Conservation (phyloP, 2,113 vertebrate species). For the Gobiocypris rarus region DNA sequence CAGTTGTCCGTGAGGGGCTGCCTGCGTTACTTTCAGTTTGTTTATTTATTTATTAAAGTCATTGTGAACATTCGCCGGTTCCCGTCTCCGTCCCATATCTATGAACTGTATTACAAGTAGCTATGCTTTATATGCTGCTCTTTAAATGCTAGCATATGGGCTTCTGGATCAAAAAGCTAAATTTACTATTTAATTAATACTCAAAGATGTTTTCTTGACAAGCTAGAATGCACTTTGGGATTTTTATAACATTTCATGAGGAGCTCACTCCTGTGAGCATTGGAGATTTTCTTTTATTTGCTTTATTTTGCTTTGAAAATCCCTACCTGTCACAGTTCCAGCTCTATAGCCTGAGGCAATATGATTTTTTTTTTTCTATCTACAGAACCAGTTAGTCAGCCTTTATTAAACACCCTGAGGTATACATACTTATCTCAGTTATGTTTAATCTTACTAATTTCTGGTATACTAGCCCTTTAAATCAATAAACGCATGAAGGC, state of each 20-base stretch:
- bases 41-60: no score
- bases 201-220: not conserved
- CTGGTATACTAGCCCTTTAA: slow-evolving; percentile 17
- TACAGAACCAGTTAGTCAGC: slow-evolving; percentile 14
- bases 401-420: slow-evolving; percentile 28
- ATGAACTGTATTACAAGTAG: no score
- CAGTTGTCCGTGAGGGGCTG: no score
- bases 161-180: slow-evolving; percentile 1
- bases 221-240: not conserved
- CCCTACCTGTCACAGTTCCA: slow-evolving; percentile 33
- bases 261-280: not conserved
- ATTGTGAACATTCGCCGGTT: no score
- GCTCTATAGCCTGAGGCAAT: slow-evolving; percentile 40
- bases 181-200: slow-evolving; percentile 3
- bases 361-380: slow-evolving; percentile 40
- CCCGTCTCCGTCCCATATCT: no score
- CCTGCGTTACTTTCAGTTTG: no score
- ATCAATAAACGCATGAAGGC: slow-evolving; percentile 32
- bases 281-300: slow-evolving; percentile 25
- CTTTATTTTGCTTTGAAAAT: slow-evolving; percentile 33
- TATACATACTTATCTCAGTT: slow-evolving; percentile 27
- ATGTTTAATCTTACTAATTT: slow-evolving; percentile 7
- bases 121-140: not conserved
- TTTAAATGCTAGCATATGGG: not conserved
- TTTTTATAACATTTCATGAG: not conserved